A percentile compares a stretch with the other conserved stretches of the same genome.
Conservation (phyloP, 2,113 vertebrate genomes). For the Polypterus senegalus region DNA sequence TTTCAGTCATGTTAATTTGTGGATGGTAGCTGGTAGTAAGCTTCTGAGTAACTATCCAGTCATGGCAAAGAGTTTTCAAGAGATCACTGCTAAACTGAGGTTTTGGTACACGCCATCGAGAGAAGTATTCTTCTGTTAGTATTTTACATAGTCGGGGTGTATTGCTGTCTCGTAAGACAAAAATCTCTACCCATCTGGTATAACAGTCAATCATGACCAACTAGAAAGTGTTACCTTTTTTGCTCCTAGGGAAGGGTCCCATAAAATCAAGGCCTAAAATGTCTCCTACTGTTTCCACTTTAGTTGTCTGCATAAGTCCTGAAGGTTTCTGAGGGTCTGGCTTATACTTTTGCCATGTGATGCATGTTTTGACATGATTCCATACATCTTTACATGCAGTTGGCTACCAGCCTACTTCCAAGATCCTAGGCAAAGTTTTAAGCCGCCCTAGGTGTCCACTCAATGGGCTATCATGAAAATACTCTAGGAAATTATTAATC, state of each 20-base stretch:
- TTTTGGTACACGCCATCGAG: not conserved
- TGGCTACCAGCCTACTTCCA: constrained; percentile 2
- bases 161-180: constrained; percentile 1
- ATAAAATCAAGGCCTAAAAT: constrained; percentile 13
- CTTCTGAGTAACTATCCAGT: not conserved
- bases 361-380: not conserved
- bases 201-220: constrained; percentile 10
- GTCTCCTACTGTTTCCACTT: not conserved
- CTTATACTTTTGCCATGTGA: constrained; percentile 2
- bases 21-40: constrained; percentile 1
- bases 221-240: not conserved
- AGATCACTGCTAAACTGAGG: not conserved
- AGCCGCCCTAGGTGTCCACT: constrained; percentile 2
- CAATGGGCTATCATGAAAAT: constrained; percentile 2
- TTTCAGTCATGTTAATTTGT: not conserved
- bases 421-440: constrained; percentile 2
- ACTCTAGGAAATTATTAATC: not conserved
- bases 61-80: not conserved
- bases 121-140: constrained; percentile 4
- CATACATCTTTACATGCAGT: constrained; percentile 1
- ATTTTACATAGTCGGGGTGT: not conserved
- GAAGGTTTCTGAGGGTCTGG: not conserved
- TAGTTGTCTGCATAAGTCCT: not conserved
- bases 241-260: constrained; percentile 5
- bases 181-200: constrained; percentile 12